Evolutionary conservation across 2,888 invertebrate species (phyloP).

Genomic region (Slavum lentiscoides): DNA sequence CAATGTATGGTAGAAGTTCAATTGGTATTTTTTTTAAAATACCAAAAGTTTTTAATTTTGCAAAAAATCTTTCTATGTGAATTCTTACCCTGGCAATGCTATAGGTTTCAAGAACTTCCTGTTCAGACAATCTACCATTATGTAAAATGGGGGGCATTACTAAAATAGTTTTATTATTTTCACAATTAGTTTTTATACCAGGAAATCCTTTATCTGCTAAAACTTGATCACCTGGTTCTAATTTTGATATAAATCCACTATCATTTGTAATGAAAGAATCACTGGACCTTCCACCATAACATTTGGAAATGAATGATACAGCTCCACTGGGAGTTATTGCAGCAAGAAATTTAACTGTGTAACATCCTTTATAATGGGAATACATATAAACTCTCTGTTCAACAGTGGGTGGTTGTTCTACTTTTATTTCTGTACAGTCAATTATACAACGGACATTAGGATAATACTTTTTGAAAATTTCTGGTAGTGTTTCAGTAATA

Average conservation of each 20-base stretch:
- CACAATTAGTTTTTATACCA: conserved; percentile 17
- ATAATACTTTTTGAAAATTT: too few species aligned
- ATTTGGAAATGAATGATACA: background rate
- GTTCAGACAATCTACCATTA: background rate
- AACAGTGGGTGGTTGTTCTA: background rate
- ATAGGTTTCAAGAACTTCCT: conserved; percentile 5
- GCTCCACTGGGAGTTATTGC: background rate
- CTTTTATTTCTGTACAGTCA: too few species aligned
- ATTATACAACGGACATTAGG: too few species aligned
- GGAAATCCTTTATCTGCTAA: conserved; percentile 7
- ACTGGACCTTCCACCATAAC: background rate
- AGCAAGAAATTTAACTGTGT: conserved; percentile 2
- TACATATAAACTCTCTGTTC: conserved; percentile 12
- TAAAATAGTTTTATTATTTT: background rate
- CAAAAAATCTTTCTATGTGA: background rate
- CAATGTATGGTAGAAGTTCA: conserved; percentile 1
- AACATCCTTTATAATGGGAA: background rate
- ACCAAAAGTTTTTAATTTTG: background rate
- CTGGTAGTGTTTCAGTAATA: too few species aligned
- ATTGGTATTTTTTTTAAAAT: conserved; percentile 3
- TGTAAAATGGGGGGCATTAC: background rate
- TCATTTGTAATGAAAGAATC: background rate
- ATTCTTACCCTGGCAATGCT: background rate
- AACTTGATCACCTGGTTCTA: background rate
- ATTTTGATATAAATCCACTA: background rate